phyloP scores from a whole-genome alignment of 2,888 invertebrate genomes.

The Yponomeuta sedellus region DNA sequence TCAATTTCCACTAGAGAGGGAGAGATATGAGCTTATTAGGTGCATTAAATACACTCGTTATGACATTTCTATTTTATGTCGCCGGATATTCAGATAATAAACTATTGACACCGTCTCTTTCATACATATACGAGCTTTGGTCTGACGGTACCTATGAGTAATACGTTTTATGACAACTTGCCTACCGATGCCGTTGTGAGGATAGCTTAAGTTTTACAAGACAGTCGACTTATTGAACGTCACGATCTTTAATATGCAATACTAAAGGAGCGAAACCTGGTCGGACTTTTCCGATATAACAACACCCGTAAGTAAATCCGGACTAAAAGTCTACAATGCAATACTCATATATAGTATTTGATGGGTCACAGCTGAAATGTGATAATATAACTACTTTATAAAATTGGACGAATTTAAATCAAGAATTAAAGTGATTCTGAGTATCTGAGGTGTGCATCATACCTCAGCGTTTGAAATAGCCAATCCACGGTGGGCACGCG shows the following conservation, averaged over 20 bases:
- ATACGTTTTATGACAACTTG: not conserved
- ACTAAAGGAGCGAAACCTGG: too few species aligned
- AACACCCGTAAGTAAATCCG: too few species aligned
- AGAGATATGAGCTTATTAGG: not conserved
- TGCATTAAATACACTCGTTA: slow-evolving; percentile 6
- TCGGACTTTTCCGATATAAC: too few species aligned
- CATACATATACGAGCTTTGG: not conserved
- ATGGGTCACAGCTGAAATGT: too few species aligned
- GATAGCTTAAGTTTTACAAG: not conserved
- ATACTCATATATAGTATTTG: too few species aligned
- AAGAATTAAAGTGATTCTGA: too few species aligned
- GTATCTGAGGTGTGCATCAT: too few species aligned
- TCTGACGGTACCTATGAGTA: not conserved
- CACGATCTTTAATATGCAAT: not conserved
- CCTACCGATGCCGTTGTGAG: not conserved
- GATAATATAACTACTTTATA: too few species aligned
- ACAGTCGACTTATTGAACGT: not conserved
- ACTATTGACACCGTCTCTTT: not conserved
- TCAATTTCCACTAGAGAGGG: slow-evolving; percentile 3
- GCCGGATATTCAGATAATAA: slow-evolving; percentile 23
- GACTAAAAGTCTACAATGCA: too few species aligned
- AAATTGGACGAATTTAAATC: too few species aligned
- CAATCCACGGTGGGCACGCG: too few species aligned
- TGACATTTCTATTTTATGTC: slow-evolving; percentile 16
- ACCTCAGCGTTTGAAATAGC: too few species aligned